Evolutionary conservation across 2,888 invertebrate species (phyloP).

Genomic region (Helleia helle): DNA sequence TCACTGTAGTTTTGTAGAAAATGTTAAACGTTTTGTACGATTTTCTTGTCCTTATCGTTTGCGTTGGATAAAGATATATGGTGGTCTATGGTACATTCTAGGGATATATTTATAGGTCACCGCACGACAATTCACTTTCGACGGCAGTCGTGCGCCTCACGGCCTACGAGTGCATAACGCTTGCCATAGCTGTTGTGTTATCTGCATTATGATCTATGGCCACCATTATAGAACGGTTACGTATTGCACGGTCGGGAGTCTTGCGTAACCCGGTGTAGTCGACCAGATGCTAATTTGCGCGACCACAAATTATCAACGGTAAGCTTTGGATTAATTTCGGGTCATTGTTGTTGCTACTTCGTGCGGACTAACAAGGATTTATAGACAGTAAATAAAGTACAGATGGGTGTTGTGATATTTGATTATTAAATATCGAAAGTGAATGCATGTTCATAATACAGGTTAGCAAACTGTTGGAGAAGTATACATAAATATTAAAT

Average conservation of each 20-base stretch:
- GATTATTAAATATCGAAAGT: neutral
- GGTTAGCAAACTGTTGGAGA: neutral
- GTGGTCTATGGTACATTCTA: constrained; percentile 26
- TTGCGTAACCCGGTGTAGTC: constrained; percentile 64
- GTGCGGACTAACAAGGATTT: constrained; percentile 64
- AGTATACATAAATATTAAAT: too few species aligned
- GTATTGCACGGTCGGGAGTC: constrained; percentile 56
- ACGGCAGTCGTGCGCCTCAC: constrained; percentile 55
- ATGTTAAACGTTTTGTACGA: neutral
- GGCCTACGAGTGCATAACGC: constrained; percentile 51
- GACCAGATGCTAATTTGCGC: constrained; percentile 61
- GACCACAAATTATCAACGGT: constrained; percentile 36
- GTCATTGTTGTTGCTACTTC: constrained; percentile 52
- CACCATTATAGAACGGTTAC: constrained; percentile 51
- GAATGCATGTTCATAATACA: neutral
- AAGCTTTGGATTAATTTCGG: constrained; percentile 42
- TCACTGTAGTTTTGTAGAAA: neutral
- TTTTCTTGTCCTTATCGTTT: too few species aligned
- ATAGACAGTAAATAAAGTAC: constrained; percentile 26
- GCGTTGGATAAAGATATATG: constrained; percentile 43
- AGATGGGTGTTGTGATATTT: neutral
- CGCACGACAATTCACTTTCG: constrained; percentile 63
- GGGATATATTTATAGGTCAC: constrained; percentile 17
- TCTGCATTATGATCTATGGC: constrained; percentile 61
- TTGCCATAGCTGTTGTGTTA: constrained; percentile 52